Evolutionary conservation across 2,888 invertebrate genomes (phyloP), one percentile per base, ranked within the genome.

Genomic region (Caenorhabditis afra): DNA sequence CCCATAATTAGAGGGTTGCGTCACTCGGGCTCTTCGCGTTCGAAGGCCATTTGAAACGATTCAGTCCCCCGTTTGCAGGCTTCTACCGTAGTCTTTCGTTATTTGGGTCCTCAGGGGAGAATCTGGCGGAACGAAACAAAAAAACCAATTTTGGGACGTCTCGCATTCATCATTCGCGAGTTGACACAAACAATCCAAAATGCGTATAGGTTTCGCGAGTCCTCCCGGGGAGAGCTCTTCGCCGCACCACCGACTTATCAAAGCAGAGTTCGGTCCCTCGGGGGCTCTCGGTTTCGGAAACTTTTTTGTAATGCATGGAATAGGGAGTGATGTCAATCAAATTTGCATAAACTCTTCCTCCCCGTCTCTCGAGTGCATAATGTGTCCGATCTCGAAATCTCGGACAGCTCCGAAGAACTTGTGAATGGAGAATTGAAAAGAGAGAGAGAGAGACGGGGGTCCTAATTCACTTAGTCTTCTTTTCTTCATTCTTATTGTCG

Each of bases 1-100:
- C 52, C 52, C 59, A 74, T 74, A 74, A 74, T 74, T 74, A 74
- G 73, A 64, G 64, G 58, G 65, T 67, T 66, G 75, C 61, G 61
- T 61, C 53, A 61, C 37, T 20, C 45, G 44, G 23, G 68, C 59
- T 55, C 45, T n/a, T 29, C 41, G 7, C n/a, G 39, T 5, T 37
- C 29, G 16, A 7, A 45, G 47, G n/a, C n/a, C n/a, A 66, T 66
- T 66, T 39, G 57, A 57, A 57, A 66, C 67, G 49, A 58, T 50
- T 20, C 37, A 3, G 3, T 29, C 29, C 4, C 29, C 7, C 29
- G 7, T 29, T 29, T 29, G 29, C 3, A 29, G n/a, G n/a, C n/a
- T n/a, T 29, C 29, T 29, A 29, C 29, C 7, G 29, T 29, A 29
- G 29, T 7, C 29, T 29, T 29, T 29, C 29, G 29, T 29, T 29